Conservation (phyloP, 2,113 vertebrate genomes). For the Corythornis cristatus region DNA sequence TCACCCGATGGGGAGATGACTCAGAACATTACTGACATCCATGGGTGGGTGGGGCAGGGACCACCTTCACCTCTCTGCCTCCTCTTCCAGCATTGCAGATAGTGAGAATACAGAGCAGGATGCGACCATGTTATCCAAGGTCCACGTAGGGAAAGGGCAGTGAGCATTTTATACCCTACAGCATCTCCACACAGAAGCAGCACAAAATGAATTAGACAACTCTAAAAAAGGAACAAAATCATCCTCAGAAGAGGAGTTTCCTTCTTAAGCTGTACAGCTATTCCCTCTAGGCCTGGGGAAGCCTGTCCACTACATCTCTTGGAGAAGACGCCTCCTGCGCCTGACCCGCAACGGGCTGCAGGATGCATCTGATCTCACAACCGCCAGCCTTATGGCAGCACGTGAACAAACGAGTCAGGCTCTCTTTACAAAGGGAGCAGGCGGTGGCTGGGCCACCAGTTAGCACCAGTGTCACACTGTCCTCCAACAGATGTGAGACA, state of each 20-base stretch:
- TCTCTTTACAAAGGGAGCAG: background rate
- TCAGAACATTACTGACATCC: background rate
- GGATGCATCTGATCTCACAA: background rate
- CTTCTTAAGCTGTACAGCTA: background rate
- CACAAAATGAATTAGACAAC: background rate
- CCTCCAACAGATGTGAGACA: background rate
- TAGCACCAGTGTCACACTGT: fast-evolving
- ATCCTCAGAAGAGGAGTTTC: background rate
- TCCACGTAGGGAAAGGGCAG: background rate
- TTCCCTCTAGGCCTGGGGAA: background rate
- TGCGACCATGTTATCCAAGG: fast-evolving
- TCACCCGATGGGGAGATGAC: slow-evolving; percentile 31
- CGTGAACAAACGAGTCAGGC: fast-evolving
- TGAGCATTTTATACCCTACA: background rate
- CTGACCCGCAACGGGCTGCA: background rate
- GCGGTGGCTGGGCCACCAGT: fast-evolving
- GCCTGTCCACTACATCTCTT: fast-evolving
- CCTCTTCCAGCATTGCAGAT: background rate
- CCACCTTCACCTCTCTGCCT: background rate
- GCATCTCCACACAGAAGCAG: background rate
- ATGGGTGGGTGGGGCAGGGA: background rate
- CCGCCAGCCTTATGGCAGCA: fast-evolving
- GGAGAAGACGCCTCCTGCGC: background rate
- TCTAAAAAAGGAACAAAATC: background rate
- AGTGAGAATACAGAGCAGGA: background rate